Base-by-base conservation (phyloP, 2,888 invertebrate species). In the Scaptomyza reducta region DNA sequence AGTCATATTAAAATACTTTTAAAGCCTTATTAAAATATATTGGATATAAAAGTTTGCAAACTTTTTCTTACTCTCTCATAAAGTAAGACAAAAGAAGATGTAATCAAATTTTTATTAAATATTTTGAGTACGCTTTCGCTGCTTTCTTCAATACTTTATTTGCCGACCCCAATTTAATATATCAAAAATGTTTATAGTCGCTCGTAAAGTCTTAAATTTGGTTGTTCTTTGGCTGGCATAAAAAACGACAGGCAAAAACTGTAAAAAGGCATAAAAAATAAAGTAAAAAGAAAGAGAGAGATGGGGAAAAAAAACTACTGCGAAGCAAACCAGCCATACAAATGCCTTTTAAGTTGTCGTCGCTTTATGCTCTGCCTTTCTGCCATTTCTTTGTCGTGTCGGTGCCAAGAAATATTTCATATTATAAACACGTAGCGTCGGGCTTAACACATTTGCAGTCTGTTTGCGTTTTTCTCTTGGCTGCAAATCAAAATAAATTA, bases 381-480 rank as follows among this genome's bases (percentile, higher is more conserved):
- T 13, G 35, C 60, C 40, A 55, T 62, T 27, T 40, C 18, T 14
- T 54, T 54, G 51, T 47, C 51, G 62, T 27, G 58, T 35, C 54
- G 44, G 45, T 74, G 74, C 74, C 74, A 74, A 74, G 68, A 74
- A 73, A 63, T 35, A 66, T 60, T 79, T 72, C 57, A 73, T 70
- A 81, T 85, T 81, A 67, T 79, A 66, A 75, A 75, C 79, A 80
- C 79, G 79, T 79, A 75, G 69, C 33, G 33, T 58, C 60, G 33
- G 58, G 55, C 73, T 76, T 77, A 74, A 67, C 77, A 76, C 74
- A 62, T 72, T 72, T 61, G 29, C 40, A 27, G 57, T 49, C 56
- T 55, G 67, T 65, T 78, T 68, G 60, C 58, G 61, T 57, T 50
- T 46, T 35, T 57, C 61, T 55, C 41, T 56, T 78, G 61, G 61